These are phyloP conservation scores for Napeogenes inachia DNA, from an alignment of 2,888 invertebrate genomes.

Conservation along the genomic window DNA sequence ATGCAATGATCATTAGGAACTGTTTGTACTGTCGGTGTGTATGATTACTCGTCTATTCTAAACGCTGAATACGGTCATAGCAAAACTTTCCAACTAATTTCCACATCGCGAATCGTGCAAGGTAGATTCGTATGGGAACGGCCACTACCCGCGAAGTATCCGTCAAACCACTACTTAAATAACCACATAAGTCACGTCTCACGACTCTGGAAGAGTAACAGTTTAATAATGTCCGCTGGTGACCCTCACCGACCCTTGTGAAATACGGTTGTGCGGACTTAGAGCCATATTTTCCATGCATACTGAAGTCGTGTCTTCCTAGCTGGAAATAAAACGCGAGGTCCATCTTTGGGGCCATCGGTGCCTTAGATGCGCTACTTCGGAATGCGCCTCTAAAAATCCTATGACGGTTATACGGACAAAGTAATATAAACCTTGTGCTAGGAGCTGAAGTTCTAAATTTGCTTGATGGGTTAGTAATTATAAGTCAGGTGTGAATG, in stretches of 20 bases:
- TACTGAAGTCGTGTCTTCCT: constrained; percentile 75
- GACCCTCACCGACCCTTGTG: constrained; percentile 68
- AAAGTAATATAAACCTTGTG: constrained; percentile 16
- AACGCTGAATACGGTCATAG: constrained; percentile 33
- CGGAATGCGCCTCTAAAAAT: constrained; percentile 36
- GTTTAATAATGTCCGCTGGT: constrained; percentile 75
- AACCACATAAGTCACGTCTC: constrained; percentile 76
- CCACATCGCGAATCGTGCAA: constrained; percentile 59
- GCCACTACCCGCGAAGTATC: constrained; percentile 71
- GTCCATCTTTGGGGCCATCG: constrained; percentile 77
- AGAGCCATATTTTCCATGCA: constrained; percentile 74
- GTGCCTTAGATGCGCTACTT: constrained; percentile 74
- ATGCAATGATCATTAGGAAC: constrained; percentile 8
- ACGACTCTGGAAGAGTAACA: constrained; percentile 69
- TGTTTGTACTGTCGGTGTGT: constrained; percentile 19
- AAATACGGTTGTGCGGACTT: constrained; percentile 74
- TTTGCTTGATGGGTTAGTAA: constrained; percentile 16
- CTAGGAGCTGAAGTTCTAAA: constrained; percentile 9
- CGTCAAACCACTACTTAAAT: constrained; percentile 73
- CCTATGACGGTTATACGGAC: constrained; percentile 29
- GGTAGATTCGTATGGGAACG: constrained; percentile 70
- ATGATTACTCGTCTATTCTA: constrained; percentile 33
- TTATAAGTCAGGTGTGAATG: constrained; percentile 41
- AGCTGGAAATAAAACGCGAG: constrained; percentile 75
- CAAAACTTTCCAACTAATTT: constrained; percentile 68